These are phyloP conservation scores for Nephrotoma flavescens DNA, from an alignment of 2,888 invertebrate species.

Conservation along the genomic window DNA sequence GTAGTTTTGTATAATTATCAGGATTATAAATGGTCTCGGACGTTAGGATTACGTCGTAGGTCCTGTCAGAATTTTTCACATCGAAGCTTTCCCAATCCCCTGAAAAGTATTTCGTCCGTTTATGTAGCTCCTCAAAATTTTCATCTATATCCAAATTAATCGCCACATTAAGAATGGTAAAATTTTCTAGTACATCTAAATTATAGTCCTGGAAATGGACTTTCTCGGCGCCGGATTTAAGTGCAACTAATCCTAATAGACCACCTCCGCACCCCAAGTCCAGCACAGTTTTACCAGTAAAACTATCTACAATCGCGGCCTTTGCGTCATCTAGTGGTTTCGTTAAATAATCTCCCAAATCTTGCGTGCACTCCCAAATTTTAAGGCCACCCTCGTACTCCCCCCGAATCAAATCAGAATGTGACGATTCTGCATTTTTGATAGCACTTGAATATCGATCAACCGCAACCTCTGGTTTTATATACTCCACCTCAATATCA, in stretches of 20 bases:
- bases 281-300: slow-evolving; percentile 43
- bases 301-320: slow-evolving; percentile 24
- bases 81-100: slow-evolving; percentile 63
- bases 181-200: slow-evolving; percentile 58
- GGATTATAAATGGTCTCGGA: slow-evolving; percentile 89
- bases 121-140: slow-evolving; percentile 11
- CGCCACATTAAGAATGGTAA: slow-evolving; percentile 71
- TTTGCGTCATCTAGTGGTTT: slow-evolving; percentile 19
- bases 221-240: slow-evolving; percentile 43
- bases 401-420: slow-evolving; percentile 60
- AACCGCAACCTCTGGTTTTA: slow-evolving; percentile 14
- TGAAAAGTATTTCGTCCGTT: slow-evolving; percentile 23
- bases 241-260: slow-evolving; percentile 66
- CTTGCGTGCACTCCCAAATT: slow-evolving; percentile 89
- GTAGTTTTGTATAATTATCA: slow-evolving; percentile 61
- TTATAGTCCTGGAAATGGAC: slow-evolving; percentile 94
- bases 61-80: slow-evolving; percentile 30
- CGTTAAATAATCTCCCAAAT: slow-evolving; percentile 53
- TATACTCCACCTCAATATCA: slow-evolving; percentile 35
- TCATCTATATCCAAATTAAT: slow-evolving; percentile 37
- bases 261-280: slow-evolving; percentile 92
- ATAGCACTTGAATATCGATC: slow-evolving; percentile 22
- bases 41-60: slow-evolving; percentile 75
- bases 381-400: slow-evolving; percentile 86
- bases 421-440: slow-evolving; percentile 38